These are phyloP conservation scores for Chlamydotis undulata DNA, from an alignment of 2,113 vertebrate genomes.

Conservation along the genomic window DNA sequence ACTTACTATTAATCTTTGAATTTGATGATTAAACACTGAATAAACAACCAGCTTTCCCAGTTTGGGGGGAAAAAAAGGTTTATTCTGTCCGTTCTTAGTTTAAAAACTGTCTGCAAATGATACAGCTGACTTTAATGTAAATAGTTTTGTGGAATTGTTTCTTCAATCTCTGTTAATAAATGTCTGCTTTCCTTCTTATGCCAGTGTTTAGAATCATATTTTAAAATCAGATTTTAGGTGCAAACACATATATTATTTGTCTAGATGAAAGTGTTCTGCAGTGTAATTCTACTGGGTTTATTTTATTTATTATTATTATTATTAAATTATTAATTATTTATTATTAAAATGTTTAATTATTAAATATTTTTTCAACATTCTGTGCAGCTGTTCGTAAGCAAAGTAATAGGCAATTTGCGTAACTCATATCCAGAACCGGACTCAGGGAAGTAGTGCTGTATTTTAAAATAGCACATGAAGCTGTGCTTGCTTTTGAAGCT, in stretches of 20 bases:
- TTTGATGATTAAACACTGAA: not conserved
- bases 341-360: too few relatives aligned
- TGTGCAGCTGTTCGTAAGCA: not conserved
- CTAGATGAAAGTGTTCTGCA: not conserved
- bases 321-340: too few relatives aligned
- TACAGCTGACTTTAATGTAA: not conserved
- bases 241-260: not conserved
- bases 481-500: not conserved
- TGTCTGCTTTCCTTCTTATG: not conserved
- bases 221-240: not conserved
- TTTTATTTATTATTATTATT: not conserved
- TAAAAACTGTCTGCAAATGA: not conserved
- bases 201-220: not conserved
- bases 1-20: not conserved
- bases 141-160: not conserved
- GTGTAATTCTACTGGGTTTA: not conserved
- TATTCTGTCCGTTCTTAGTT: not conserved
- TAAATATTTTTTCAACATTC: not conserved
- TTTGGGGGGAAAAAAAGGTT: not conserved
- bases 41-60: not conserved
- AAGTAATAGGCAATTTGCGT: not conserved
- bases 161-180: not conserved
- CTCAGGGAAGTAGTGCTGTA: fast-evolving
- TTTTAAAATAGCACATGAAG: not conserved
- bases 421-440: not conserved